These are phyloP conservation scores for Anarsia innoxiella DNA, from an alignment of 2,888 invertebrate species.

Conservation along the genomic window DNA sequence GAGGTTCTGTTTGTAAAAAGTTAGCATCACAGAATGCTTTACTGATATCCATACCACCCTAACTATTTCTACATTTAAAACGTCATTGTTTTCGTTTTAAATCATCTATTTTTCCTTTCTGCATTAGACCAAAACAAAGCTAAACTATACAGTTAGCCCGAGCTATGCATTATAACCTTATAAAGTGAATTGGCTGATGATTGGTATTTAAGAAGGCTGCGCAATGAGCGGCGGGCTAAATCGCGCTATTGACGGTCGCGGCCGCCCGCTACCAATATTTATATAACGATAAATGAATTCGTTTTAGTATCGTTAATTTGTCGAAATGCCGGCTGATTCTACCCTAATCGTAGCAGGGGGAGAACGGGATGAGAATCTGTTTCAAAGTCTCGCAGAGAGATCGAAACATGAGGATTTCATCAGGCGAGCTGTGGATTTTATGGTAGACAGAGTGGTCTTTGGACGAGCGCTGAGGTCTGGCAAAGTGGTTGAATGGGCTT, in stretches of 20 bases:
- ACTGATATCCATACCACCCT: no score
- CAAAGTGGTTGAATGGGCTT: constrained; percentile 88
- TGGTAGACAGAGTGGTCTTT: constrained; percentile 85
- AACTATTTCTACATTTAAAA: no score
- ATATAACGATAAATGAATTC: constrained; percentile 26
- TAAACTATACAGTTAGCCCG: constrained; percentile 17
- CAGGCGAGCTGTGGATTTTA: constrained; percentile 79
- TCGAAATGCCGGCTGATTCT: constrained; percentile 65
- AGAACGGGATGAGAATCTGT: constrained; percentile 44
- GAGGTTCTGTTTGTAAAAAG: no score
- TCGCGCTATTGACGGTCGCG: constrained; percentile 44
- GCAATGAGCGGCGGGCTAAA: constrained; percentile 47
- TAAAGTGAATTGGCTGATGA: constrained; percentile 48
- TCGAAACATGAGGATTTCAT: constrained; percentile 83
- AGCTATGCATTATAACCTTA: constrained; percentile 47
- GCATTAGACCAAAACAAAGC: constrained; percentile 1
- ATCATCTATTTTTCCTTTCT: not conserved
- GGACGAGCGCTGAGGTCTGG: constrained; percentile 81
- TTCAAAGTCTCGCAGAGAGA: constrained; percentile 78
- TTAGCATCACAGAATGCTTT: no score
- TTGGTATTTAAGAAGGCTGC: constrained; percentile 65
- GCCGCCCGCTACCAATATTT: constrained; percentile 43
- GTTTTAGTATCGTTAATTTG: constrained; percentile 27
- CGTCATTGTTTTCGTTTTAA: no score
- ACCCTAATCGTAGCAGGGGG: constrained; percentile 53